These are phyloP conservation scores for Octonoba sinensis DNA, from an alignment of 2,888 invertebrate genomes.

Conservation along the genomic window DNA sequence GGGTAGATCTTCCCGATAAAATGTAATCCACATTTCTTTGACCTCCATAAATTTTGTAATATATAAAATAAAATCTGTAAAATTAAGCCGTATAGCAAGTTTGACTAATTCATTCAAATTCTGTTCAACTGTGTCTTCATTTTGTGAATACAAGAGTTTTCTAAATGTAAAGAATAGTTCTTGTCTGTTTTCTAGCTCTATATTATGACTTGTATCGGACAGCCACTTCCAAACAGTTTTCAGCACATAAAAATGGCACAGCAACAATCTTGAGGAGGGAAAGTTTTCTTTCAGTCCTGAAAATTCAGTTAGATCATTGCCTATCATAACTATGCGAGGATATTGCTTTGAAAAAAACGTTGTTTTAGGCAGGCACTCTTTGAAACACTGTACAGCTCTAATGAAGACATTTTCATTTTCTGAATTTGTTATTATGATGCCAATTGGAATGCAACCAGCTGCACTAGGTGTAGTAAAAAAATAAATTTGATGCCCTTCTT, in stretches of 20 bases:
- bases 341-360: not conserved
- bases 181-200: not conserved
- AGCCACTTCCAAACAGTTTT: constrained; percentile 8
- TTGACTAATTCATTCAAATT: not conserved
- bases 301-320: constrained; percentile 8
- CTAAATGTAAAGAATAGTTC: not conserved
- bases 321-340: not conserved
- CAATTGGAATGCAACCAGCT: constrained; percentile 8
- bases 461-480: constrained; percentile 7
- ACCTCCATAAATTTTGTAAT: constrained; percentile 5
- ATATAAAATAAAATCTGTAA: not conserved
- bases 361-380: not conserved
- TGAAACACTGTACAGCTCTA: constrained; percentile 9
- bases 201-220: constrained; percentile 6
- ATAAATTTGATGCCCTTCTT: constrained; percentile 2
- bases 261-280: not conserved
- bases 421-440: constrained; percentile 5
- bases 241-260: constrained; percentile 10
- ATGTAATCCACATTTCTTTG: constrained; percentile 2
- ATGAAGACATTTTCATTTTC: constrained; percentile 5
- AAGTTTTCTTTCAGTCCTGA: not conserved
- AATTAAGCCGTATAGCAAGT: not conserved
- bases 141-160: not conserved
- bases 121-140: too few relatives aligned
- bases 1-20: not conserved